Base-by-base conservation (phyloP, 2,113 vertebrate genomes). In the Zosterops pallidus region DNA sequence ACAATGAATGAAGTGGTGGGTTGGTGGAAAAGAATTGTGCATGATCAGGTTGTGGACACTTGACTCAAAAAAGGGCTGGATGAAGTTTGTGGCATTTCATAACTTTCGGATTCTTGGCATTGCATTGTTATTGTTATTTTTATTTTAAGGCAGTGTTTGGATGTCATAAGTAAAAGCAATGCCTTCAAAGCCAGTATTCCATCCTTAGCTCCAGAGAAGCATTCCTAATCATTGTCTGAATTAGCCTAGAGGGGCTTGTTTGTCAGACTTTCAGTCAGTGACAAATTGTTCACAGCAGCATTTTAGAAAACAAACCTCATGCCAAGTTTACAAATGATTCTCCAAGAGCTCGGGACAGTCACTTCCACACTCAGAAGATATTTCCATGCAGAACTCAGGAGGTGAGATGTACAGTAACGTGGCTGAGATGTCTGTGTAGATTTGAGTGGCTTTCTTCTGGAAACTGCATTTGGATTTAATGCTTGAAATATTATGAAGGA, bases 301-400 rank as follows among this genome's bases (percentile, higher is more conserved):
- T 93, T 95, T 92, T 82, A 47, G 53, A 79, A 95, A 87, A 77
- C 84, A 83, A 94, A 67, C 67, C 52, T 83, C 26, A 12, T 41
- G 46, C 90, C 75, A 81, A 50, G 52, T 67, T 83, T 89, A 69
- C 55, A 81, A 70, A 65, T 0, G 50, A 49, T 81, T 60, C 81
- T 74, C 56, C 90, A 70, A 70, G 64, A 85, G 47, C 69, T 26
- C 65, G 41, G 55, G n/a, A 37, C 42, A 60, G 63, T 23, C 70
- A 19, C 55, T 69, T 77, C 29, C 55, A 55, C 26, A 2, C 42
- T 78, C 44, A 10, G 42, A 62, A 72, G 57, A 21, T 12, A 19
- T 75, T 92, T 89, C 42, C 89, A 64, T 24, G 35, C 24, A 53
- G 46, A 75, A 13, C n/a, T 82, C 44, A 19, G 79, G 83, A 62